Conservation (phyloP, 2,113 vertebrate genomes). For the Lontra canadensis region DNA sequence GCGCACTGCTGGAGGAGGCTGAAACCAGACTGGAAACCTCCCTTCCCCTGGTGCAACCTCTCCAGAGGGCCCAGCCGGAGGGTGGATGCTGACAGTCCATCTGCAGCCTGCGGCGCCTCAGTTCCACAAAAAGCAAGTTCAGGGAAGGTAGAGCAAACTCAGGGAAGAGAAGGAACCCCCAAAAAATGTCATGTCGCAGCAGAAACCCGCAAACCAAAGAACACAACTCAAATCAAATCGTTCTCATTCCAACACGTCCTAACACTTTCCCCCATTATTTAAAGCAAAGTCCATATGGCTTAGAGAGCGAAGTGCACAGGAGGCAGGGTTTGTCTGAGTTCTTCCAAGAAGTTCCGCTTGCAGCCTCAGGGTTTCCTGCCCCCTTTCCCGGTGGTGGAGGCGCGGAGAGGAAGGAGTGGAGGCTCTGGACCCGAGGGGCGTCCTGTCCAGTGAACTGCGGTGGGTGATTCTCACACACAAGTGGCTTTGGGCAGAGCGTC, state of each 20-base stretch:
- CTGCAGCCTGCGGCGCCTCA: neutral
- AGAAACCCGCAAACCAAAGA: slow-evolving; percentile 49
- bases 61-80: neutral
- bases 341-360: slow-evolving; percentile 3
- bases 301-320: slow-evolving; percentile 80
- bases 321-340: slow-evolving; percentile 60
- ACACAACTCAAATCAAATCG: neutral
- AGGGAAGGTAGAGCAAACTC: slow-evolving; percentile 21
- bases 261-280: slow-evolving; percentile 45
- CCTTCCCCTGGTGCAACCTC: neutral
- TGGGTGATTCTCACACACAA: slow-evolving; percentile 27
- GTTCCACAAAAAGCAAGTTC: neutral
- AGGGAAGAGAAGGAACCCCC: neutral
- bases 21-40: neutral
- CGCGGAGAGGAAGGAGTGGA: neutral
- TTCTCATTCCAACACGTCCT: neutral
- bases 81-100: neutral
- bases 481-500: slow-evolving; percentile 73
- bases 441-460: neutral
- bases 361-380: neutral
- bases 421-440: neutral
- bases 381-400: fast-evolving
- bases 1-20: neutral
- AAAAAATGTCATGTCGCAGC: neutral
- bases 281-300: slow-evolving; percentile 84